Evolutionary conservation across 2,888 invertebrate genomes (phyloP).

Genomic region (Drymonia ruficornis): DNA sequence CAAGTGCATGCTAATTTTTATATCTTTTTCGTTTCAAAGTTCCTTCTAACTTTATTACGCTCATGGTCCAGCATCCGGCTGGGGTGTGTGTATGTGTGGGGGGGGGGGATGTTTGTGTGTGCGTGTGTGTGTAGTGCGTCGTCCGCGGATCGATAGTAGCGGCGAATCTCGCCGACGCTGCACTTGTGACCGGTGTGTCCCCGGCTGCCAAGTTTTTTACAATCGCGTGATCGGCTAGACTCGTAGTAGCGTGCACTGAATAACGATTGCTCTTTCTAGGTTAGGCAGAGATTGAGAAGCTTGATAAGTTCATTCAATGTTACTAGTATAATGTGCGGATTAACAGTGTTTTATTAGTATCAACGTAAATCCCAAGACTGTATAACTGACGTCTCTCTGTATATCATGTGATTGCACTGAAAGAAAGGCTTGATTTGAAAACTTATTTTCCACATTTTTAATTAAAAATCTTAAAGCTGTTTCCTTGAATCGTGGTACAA

Average conservation of each 20-base stretch:
- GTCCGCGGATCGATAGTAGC: neutral
- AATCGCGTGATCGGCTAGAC: constrained; percentile 1
- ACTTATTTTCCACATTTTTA: neutral
- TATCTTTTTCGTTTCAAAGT: too few species aligned
- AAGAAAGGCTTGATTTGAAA: too few species aligned
- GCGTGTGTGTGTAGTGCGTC: constrained; percentile 1
- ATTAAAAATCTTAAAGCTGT: neutral
- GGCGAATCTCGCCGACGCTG: constrained; percentile 1
- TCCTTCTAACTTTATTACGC: neutral
- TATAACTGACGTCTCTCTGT: too few species aligned
- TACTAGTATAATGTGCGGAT: neutral
- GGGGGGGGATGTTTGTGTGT: neutral
- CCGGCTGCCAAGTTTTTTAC: constrained; percentile 2
- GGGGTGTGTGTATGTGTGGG: neutral
- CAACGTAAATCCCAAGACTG: too few species aligned
- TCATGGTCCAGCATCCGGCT: neutral
- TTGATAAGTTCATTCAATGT: neutral
- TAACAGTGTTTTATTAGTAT: too few species aligned
- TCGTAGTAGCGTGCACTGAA: neutral
- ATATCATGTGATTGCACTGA: too few species aligned
- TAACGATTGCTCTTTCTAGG: neutral
- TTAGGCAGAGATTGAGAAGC: neutral
- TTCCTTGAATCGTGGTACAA: neutral
- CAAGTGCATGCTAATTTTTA: too few species aligned
- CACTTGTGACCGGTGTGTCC: neutral